Evolutionary conservation across 2,888 invertebrate species (phyloP).

Genomic region (Tineola bisselliella): DNA sequence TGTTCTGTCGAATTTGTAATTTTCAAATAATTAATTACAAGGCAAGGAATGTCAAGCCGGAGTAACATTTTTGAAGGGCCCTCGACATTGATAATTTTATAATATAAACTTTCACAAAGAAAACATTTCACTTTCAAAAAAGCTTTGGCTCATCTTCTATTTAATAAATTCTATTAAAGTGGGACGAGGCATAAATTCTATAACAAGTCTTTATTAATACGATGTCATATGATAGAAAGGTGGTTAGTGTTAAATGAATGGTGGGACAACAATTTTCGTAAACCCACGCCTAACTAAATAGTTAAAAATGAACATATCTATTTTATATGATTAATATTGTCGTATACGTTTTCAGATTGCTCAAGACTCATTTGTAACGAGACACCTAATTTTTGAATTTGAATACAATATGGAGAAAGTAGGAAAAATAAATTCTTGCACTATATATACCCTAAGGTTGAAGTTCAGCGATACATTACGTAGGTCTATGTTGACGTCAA

Average conservation of each 20-base stretch:
- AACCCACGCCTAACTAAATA: not conserved
- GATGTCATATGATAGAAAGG: slow-evolving; percentile 3
- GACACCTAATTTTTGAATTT: too few species aligned
- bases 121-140: too few species aligned
- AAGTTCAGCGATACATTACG: too few species aligned
- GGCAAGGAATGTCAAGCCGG: not conserved
- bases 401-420: too few species aligned
- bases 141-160: too few species aligned
- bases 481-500: too few species aligned
- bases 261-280: not conserved
- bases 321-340: not conserved
- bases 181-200: not conserved
- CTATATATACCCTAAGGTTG: too few species aligned
- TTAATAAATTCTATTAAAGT: slow-evolving; percentile 7
- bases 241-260: not conserved
- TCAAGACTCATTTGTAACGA: too few species aligned
- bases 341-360: not conserved
- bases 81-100: too few species aligned
- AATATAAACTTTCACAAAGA: too few species aligned
- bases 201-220: slow-evolving; percentile 1
- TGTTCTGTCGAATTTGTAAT: not conserved
- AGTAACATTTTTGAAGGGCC: too few species aligned
- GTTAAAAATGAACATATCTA: not conserved
- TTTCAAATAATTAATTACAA: not conserved
- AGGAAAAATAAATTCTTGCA: too few species aligned